A percentile compares a stretch with the other conserved stretches of the same genome.
These are phyloP conservation scores for Heliconius hewitsoni DNA, from an alignment of 1,140 invertebrate genomes.

Conservation along the genomic window DNA sequence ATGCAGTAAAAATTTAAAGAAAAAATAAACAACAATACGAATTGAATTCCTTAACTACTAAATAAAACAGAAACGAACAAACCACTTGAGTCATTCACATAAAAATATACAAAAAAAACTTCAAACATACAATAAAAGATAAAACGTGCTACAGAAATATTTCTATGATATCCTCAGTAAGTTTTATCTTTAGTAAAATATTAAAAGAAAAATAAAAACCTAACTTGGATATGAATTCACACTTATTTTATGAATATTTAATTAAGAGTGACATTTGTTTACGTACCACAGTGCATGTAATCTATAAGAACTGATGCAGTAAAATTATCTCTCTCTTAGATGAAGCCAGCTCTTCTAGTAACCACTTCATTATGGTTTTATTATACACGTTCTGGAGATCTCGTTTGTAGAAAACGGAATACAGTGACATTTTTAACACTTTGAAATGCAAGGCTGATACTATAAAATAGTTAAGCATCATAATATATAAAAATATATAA, in stretches of 20 bases:
- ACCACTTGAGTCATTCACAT: not conserved
- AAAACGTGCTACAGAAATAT: not conserved
- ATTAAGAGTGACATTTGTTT: conserved; percentile 4
- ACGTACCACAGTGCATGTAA: not conserved
- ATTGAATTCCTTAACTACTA: not conserved
- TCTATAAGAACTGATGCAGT: not conserved
- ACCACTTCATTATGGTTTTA: conserved; percentile 1
- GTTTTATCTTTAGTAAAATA: not conserved
- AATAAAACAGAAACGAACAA: not conserved
- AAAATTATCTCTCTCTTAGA: not conserved
- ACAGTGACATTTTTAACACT: not conserved
- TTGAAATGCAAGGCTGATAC: not conserved
- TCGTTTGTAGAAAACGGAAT: not conserved
- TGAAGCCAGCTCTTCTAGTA: not conserved
- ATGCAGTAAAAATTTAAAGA: too few relatives aligned
- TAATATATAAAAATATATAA: too few relatives aligned
- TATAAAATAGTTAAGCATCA: not conserved
- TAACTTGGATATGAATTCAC: not conserved
- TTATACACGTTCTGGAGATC: not conserved
- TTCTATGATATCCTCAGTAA: not conserved
- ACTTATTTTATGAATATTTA: not conserved
- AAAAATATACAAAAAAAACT: not conserved
- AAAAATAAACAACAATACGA: not conserved
- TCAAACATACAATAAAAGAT: not conserved
- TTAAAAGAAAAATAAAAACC: not conserved